A percentile compares a stretch with the other conserved stretches of the same genome.
Conservation (phyloP, 1,140 invertebrate species). For the Tetramorium alpestre region DNA sequence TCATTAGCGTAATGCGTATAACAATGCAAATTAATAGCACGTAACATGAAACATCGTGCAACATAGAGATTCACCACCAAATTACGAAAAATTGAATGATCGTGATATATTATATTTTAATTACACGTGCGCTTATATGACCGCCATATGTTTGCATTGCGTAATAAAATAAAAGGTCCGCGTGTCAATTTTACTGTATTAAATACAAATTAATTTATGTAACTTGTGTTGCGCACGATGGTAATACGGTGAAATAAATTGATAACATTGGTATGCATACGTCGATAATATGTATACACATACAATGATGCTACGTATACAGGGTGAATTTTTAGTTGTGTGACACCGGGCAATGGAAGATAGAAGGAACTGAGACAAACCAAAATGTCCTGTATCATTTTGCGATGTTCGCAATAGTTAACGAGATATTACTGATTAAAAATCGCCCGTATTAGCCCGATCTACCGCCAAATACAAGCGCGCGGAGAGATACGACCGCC, state of each 20-base stretch:
- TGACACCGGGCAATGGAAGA: too few relatives aligned
- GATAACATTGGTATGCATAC: neutral
- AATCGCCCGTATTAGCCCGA: too few relatives aligned
- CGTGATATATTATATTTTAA: slow-evolving; percentile 17
- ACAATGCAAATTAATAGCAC: slow-evolving; percentile 11
- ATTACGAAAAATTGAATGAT: slow-evolving; percentile 14
- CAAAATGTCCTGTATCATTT: too few relatives aligned
- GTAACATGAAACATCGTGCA: neutral
- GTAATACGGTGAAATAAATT: slow-evolving; percentile 2
- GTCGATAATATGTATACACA: neutral
- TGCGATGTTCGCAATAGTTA: too few relatives aligned
- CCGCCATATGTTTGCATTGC: neutral
- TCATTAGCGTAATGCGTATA: slow-evolving; percentile 24
- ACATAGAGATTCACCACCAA: neutral
- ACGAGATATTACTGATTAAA: too few relatives aligned
- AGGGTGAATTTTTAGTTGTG: too few relatives aligned
- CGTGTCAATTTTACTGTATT: neutral
- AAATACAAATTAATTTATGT: slow-evolving; percentile 5
- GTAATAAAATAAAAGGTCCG: slow-evolving; percentile 8
- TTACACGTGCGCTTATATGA: neutral
- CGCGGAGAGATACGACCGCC: too few relatives aligned
- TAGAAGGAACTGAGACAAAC: too few relatives aligned
- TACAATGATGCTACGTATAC: neutral
- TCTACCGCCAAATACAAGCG: too few relatives aligned
- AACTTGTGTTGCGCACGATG: neutral